Conservation (phyloP, 2,797 vertebrate species). For the Benthosema pterotum region DNA sequence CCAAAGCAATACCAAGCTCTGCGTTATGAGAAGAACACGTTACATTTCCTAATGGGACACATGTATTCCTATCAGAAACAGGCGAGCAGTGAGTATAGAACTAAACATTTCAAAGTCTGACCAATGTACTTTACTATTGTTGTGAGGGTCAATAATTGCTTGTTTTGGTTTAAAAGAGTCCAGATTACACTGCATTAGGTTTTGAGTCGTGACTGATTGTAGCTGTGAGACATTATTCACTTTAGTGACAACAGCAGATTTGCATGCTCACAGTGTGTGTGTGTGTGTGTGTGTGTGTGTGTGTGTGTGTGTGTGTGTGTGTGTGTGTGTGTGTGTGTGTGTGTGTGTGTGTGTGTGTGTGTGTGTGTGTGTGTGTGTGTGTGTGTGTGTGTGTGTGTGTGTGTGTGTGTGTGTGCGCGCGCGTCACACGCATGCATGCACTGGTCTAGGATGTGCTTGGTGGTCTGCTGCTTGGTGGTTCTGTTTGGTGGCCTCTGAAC, state of each 20-base stretch:
- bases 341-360: neutral
- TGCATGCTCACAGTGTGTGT: too few species aligned
- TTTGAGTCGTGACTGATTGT: too few species aligned
- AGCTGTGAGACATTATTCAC: neutral
- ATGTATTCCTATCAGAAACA: constrained; percentile 51
- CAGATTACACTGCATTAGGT: too few species aligned
- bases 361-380: constrained; percentile 16
- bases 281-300: neutral
- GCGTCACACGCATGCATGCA: too few species aligned
- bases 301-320: too few species aligned
- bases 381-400: neutral
- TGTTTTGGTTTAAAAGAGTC: neutral
- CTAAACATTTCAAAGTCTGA: constrained; percentile 1
- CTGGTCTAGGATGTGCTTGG: constrained; percentile 64
- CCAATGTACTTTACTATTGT: neutral
- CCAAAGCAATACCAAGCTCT: constrained; percentile 54
- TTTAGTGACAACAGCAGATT: too few species aligned
- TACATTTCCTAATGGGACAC: constrained; percentile 65
- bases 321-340: neutral
- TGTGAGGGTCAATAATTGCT: too few species aligned
- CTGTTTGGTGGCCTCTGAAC: constrained; percentile 67
- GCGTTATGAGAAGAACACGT: constrained; percentile 28
- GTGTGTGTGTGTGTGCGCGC: constrained; percentile 26
- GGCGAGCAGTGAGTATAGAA: constrained; percentile 66
- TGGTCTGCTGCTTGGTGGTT: constrained; percentile 62